These are phyloP conservation scores for Heliconius aoede DNA, from an alignment of 2,888 invertebrate genomes.

Conservation along the genomic window DNA sequence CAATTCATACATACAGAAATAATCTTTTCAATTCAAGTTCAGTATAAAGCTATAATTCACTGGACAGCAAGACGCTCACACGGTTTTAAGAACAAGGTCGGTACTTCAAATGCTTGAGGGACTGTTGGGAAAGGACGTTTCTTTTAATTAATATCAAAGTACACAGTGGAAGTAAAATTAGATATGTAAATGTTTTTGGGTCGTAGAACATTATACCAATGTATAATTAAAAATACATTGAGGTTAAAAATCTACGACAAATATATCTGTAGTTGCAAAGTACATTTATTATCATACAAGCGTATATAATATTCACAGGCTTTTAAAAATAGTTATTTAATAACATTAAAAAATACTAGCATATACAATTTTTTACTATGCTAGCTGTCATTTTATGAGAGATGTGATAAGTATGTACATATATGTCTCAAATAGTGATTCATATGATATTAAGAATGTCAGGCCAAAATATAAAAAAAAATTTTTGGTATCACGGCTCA, in stretches of 20 bases:
- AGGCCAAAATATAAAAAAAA: not conserved
- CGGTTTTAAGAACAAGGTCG: slow-evolving; percentile 9
- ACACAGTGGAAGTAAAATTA: slow-evolving; percentile 14
- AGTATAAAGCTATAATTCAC: not conserved
- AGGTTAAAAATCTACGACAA: not conserved
- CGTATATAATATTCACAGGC: too few species aligned
- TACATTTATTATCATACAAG: too few species aligned
- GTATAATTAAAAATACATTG: slow-evolving; percentile 15
- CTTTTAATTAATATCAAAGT: slow-evolving; percentile 55
- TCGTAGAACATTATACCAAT: not conserved
- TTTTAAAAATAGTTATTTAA: too few species aligned
- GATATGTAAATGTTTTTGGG: slow-evolving; percentile 13
- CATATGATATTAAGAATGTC: too few species aligned
- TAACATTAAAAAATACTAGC: too few species aligned
- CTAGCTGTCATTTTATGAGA: too few species aligned
- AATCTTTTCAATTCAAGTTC: not conserved
- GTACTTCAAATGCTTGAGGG: slow-evolving; percentile 18
- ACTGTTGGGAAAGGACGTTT: slow-evolving; percentile 46
- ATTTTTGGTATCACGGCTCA: not conserved
- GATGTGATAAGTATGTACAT: too few species aligned
- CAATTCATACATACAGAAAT: not conserved
- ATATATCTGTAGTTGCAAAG: not conserved
- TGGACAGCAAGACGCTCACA: slow-evolving; percentile 3
- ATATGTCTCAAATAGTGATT: too few species aligned
- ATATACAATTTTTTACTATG: too few species aligned